phyloP scores from a whole-genome alignment of 2,797 vertebrate genomes.

The Rhinatrema bivittatum region DNA sequence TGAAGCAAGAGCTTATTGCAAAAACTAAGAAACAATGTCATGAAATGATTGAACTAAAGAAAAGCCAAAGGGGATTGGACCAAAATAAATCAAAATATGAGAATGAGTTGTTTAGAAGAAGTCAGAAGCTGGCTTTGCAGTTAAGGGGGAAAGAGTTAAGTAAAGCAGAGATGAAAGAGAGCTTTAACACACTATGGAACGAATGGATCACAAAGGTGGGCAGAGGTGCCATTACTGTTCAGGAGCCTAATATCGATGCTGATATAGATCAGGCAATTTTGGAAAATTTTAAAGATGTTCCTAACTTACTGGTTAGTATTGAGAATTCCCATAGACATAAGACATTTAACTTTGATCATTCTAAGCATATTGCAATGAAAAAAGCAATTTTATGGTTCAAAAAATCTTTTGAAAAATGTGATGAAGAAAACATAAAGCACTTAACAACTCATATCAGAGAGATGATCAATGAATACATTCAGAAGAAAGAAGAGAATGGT shows the following conservation, averaged over 20 bases:
- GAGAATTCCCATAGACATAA: not conserved
- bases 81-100: constrained; percentile 15
- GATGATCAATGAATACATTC: not conserved
- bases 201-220: rapidly evolving
- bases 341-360: not conserved
- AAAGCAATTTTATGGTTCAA: rapidly evolving
- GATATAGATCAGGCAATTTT: not conserved
- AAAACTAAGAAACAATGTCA: constrained; percentile 18
- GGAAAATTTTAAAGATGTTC: not conserved
- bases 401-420: not conserved
- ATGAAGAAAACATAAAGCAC: not conserved
- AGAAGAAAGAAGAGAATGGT: not conserved
- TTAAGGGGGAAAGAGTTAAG: constrained; percentile 2
- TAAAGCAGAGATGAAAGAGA: not conserved
- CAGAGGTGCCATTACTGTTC: rapidly evolving
- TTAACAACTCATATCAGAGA: not conserved
- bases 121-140: constrained; percentile 20
- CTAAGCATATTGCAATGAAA: not conserved
- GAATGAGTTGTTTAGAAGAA: constrained; percentile 17
- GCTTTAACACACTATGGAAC: not conserved
- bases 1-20: constrained; percentile 25
- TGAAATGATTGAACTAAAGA: constrained; percentile 10
- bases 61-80: constrained; percentile 14
- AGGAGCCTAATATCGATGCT: not conserved
- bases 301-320: not conserved